Evolutionary conservation across 2,797 vertebrate species (phyloP).

Genomic region (Parambassis ranga): DNA sequence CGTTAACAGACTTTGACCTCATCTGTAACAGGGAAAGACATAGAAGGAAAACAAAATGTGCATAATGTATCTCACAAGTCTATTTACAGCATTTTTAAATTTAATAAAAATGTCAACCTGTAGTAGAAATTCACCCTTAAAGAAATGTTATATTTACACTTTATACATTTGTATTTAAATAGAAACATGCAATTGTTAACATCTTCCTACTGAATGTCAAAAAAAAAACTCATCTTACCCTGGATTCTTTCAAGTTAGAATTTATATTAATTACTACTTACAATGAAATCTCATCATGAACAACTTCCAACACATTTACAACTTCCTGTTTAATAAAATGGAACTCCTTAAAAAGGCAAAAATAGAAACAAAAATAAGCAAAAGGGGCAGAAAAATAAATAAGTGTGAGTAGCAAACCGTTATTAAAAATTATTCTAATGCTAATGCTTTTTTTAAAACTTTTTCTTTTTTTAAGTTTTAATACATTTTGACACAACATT

Average conservation of each 20-base stretch:
- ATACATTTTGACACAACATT: constrained; percentile 65
- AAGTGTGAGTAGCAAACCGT: constrained; percentile 70
- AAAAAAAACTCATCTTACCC: constrained; percentile 72
- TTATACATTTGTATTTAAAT: constrained; percentile 86
- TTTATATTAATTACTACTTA: constrained; percentile 78
- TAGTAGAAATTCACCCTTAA: constrained; percentile 85
- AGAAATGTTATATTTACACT: constrained; percentile 85
- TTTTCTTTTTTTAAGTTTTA: not conserved
- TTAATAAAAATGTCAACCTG: constrained; percentile 85
- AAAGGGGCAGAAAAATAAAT: constrained; percentile 76
- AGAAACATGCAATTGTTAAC: constrained; percentile 86
- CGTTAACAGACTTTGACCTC: constrained; percentile 65
- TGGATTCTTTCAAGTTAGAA: constrained; percentile 81
- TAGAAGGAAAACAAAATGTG: constrained; percentile 63
- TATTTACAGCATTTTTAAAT: constrained; percentile 83
- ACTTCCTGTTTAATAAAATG: constrained; percentile 67
- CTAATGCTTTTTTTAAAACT: constrained; percentile 43
- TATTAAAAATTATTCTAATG: constrained; percentile 67
- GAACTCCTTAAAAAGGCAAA: constrained; percentile 58
- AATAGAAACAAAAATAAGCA: constrained; percentile 47
- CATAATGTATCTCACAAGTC: constrained; percentile 80
- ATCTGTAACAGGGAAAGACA: constrained; percentile 62
- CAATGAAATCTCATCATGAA: constrained; percentile 76
- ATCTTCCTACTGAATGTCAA: constrained; percentile 74
- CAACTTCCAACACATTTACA: constrained; percentile 70